Conservation (phyloP, 2,888 invertebrate genomes). For the Brachyptera putata region DNA sequence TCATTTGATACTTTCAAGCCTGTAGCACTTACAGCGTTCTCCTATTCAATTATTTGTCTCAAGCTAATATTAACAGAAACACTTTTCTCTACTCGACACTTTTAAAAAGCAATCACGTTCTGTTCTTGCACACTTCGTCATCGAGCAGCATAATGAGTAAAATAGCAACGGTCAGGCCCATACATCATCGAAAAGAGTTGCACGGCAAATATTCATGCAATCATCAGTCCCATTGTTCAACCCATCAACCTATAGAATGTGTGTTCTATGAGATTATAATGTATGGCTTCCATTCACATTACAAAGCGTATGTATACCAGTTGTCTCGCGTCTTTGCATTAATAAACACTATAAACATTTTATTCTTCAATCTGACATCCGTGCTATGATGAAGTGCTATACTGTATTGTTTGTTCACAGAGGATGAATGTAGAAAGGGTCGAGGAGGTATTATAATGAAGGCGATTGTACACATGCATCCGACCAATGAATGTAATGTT, state of each 20-base stretch:
- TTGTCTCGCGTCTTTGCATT: slow-evolving; percentile 28
- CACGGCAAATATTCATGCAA: slow-evolving; percentile 15
- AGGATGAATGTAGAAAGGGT: slow-evolving; percentile 17
- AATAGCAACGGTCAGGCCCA: neutral
- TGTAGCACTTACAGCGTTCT: too few species aligned
- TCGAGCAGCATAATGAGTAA: neutral
- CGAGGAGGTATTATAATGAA: slow-evolving; percentile 18
- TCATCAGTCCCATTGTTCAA: slow-evolving; percentile 15
- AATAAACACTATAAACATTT: slow-evolving; percentile 33
- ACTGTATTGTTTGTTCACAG: slow-evolving; percentile 5
- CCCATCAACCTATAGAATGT: neutral
- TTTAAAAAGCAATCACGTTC: too few species aligned
- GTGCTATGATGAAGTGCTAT: slow-evolving; percentile 27
- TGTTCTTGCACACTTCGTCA: too few species aligned
- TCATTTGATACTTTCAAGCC: too few species aligned
- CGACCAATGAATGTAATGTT: slow-evolving; percentile 20
- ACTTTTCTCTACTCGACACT: too few species aligned
- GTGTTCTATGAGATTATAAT: slow-evolving; percentile 11
- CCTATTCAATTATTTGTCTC: too few species aligned
- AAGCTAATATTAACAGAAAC: too few species aligned
- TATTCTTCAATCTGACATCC: slow-evolving; percentile 30
- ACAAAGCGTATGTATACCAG: slow-evolving; percentile 19
- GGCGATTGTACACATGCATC: slow-evolving; percentile 9
- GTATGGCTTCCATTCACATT: slow-evolving; percentile 16
- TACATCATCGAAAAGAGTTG: too few species aligned